A percentile compares a stretch with the other conserved stretches of the same genome.
These are phyloP conservation scores for Syrmaticus mikado DNA, from an alignment of 2,113 vertebrate species.

Conservation along the genomic window DNA sequence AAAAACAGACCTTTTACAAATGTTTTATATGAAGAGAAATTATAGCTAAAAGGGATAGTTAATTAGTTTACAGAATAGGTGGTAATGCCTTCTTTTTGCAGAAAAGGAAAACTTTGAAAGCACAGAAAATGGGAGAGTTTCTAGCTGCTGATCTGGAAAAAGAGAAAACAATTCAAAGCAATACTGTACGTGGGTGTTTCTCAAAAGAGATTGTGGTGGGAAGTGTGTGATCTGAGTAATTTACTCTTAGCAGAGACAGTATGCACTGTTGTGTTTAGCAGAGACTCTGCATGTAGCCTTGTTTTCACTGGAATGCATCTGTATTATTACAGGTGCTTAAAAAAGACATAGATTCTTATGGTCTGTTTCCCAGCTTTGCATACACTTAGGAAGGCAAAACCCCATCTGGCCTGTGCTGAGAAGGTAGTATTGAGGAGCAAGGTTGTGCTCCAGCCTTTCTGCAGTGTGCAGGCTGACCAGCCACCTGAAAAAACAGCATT, in stretches of 20 bases:
- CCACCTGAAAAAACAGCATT: neutral
- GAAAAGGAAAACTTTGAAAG: constrained; percentile 47
- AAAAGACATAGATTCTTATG: neutral
- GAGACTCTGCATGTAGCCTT: neutral
- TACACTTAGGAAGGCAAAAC: neutral
- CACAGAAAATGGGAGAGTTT: constrained; percentile 29
- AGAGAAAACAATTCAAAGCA: constrained; percentile 45
- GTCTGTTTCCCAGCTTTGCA: neutral
- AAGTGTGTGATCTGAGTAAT: constrained; percentile 44
- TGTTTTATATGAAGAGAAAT: constrained; percentile 67
- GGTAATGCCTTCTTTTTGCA: constrained; percentile 45
- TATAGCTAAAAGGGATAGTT: constrained; percentile 66
- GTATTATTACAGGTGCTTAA: neutral
- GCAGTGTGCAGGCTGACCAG: neutral
- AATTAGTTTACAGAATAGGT: constrained; percentile 67
- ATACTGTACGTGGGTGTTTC: constrained; percentile 34
- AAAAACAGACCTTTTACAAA: constrained; percentile 71
- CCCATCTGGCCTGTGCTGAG: neutral
- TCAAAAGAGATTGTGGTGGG: constrained; percentile 8
- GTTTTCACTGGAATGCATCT: neutral
- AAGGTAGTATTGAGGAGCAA: neutral
- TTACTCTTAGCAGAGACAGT: constrained; percentile 3
- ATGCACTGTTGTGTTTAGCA: neutral
- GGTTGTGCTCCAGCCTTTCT: neutral
- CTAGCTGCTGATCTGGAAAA: constrained; percentile 52